Conservation (phyloP, 2,888 invertebrate genomes). For the Stenichneumon culpator region DNA sequence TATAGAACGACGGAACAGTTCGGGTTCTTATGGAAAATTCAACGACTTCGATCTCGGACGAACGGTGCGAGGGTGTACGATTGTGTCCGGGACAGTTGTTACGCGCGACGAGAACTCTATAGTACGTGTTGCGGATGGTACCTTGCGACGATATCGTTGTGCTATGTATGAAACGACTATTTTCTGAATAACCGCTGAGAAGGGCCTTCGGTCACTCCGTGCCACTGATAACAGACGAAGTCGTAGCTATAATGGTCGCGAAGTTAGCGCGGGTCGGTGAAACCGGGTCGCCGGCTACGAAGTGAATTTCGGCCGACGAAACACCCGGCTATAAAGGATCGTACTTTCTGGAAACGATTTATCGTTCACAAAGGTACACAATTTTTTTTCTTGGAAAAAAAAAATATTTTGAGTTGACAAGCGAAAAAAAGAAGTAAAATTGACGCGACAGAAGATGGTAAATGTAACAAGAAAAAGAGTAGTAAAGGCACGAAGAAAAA, state of each 20-base stretch:
- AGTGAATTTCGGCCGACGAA: background rate
- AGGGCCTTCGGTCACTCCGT: slow-evolving; percentile 42
- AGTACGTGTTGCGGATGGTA: slow-evolving; percentile 12
- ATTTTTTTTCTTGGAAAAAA: background rate
- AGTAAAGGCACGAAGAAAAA: too few species aligned
- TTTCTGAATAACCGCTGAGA: slow-evolving; percentile 2
- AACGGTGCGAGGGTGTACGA: slow-evolving; percentile 58
- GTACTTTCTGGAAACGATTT: background rate
- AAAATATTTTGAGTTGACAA: background rate
- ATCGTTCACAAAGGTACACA: too few species aligned
- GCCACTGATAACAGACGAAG: slow-evolving; percentile 7
- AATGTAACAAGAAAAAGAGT: background rate
- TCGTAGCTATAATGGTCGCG: slow-evolving; percentile 12
- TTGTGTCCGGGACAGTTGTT: slow-evolving; percentile 31
- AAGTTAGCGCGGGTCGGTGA: slow-evolving; percentile 34
- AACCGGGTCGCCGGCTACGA: slow-evolving; percentile 45
- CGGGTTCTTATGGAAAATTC: slow-evolving; percentile 82
- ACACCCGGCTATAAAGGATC: background rate
- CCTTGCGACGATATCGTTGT: slow-evolving; percentile 29
- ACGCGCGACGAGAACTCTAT: slow-evolving; percentile 1
- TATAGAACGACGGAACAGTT: slow-evolving; percentile 78
- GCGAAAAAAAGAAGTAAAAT: background rate
- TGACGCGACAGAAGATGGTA: background rate
- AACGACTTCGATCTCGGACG: slow-evolving; percentile 81
- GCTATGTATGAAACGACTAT: slow-evolving; percentile 20